phyloP scores from a whole-genome alignment of 2,797 vertebrate genomes.

The Microctenopoma steveboyesi region DNA sequence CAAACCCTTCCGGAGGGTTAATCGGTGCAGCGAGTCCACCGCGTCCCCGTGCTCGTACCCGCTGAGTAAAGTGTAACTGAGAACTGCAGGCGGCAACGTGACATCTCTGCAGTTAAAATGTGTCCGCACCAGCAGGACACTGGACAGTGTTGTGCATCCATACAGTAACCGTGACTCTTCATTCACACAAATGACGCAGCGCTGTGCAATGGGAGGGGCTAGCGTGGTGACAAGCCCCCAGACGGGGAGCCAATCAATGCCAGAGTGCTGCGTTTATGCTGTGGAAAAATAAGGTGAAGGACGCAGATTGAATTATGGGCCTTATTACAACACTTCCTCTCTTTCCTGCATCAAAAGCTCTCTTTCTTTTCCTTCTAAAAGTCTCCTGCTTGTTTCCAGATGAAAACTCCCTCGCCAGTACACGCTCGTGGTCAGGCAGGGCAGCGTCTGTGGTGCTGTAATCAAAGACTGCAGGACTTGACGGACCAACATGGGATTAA shows the following conservation, averaged over 20 bases:
- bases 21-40: constrained; percentile 20
- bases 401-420: neutral
- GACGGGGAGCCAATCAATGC: constrained; percentile 68
- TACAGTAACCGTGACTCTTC: constrained; percentile 34
- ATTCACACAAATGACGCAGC: constrained; percentile 73
- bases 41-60: neutral
- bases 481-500: constrained; percentile 32
- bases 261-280: constrained; percentile 24
- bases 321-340: constrained; percentile 3
- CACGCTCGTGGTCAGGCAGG: constrained; percentile 36
- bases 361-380: neutral
- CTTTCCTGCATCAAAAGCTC: constrained; percentile 12
- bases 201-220: constrained; percentile 59
- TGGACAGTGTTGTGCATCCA: neutral
- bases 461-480: constrained; percentile 21
- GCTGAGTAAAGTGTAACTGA: neutral
- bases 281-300: constrained; percentile 63
- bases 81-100: constrained; percentile 10
- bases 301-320: constrained; percentile 35
- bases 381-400: neutral
- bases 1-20: constrained; percentile 28
- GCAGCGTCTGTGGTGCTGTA: constrained; percentile 7
- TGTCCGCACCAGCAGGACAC: neutral
- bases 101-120: constrained; percentile 10
- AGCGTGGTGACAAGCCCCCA: constrained; percentile 54